Conservation (phyloP, 2,797 vertebrate genomes). For the Sarcoramphus papa region DNA sequence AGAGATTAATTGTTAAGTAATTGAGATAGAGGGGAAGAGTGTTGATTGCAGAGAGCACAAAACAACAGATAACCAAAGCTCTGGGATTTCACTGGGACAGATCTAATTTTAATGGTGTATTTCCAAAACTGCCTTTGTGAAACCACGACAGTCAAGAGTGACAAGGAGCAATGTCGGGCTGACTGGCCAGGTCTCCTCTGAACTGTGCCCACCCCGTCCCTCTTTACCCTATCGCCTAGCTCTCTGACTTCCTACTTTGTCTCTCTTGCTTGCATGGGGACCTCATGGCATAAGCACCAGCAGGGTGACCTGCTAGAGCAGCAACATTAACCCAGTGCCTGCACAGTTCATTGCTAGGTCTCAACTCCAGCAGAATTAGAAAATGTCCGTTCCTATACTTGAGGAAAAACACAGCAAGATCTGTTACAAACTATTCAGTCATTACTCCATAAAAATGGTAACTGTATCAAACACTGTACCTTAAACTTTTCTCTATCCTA, state of each 20-base stretch:
- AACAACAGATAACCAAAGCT: background rate
- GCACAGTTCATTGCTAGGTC: background rate
- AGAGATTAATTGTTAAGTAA: conserved; percentile 7
- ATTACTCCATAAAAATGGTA: background rate
- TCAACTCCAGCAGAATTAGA: background rate
- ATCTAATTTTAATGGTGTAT: fast-evolving
- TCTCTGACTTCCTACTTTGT: background rate
- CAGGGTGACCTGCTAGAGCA: background rate
- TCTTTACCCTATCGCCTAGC: background rate
- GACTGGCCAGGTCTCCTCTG: background rate
- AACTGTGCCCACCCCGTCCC: background rate
- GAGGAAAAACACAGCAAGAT: background rate
- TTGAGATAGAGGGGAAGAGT: background rate
- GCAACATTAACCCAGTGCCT: background rate
- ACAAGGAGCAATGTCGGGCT: background rate
- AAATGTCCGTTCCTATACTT: background rate
- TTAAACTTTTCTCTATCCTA: background rate
- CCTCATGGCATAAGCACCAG: background rate
- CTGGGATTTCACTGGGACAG: background rate
- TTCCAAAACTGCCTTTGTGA: background rate
- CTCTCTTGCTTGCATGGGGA: background rate
- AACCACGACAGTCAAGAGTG: fast-evolving
- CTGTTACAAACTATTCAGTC: background rate
- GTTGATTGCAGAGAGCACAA: background rate
- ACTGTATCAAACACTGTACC: background rate